A percentile compares a stretch with the other conserved stretches of the same genome.
These are phyloP conservation scores for Geodia barretti DNA, from an alignment of 37 sponge, comb jelly and placozoan species.

Conservation along the genomic window DNA sequence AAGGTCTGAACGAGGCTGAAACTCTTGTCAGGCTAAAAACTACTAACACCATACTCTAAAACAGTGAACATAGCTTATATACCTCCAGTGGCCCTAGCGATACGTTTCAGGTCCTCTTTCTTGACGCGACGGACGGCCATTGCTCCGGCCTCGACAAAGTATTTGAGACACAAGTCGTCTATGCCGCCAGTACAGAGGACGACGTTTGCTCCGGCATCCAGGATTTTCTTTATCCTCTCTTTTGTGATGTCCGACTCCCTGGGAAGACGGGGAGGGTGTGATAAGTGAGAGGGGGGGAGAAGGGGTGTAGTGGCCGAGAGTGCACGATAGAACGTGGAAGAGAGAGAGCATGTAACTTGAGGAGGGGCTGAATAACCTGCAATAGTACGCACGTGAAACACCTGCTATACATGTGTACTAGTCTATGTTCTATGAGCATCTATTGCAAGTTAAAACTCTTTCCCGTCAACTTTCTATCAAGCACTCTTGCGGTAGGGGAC, in stretches of 20 bases:
- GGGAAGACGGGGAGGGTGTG: neutral
- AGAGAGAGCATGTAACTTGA: no score
- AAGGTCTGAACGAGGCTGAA: no score
- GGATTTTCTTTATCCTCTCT: slow-evolving; percentile 90
- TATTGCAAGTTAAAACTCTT: no score
- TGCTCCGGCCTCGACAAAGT: slow-evolving; percentile 95
- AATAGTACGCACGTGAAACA: no score
- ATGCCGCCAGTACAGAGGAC: slow-evolving; percentile 95
- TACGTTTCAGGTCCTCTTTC: slow-evolving; percentile 95
- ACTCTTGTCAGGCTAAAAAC: no score
- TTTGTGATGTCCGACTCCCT: slow-evolving; percentile 98
- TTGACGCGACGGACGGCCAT: slow-evolving; percentile 96
- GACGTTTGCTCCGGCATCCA: slow-evolving; percentile 95
- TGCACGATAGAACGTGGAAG: no score
- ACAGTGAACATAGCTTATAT: no score
- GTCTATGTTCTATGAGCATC: no score
- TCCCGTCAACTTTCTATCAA: no score
- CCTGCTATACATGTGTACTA: no score
- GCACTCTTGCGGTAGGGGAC: neutral
- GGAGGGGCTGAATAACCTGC: neutral
- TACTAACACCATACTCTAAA: no score
- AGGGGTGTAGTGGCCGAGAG: neutral
- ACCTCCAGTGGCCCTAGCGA: slow-evolving; percentile 97
- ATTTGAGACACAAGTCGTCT: slow-evolving; percentile 98
- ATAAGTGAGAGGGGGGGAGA: neutral